Conservation (phyloP, 1,140 invertebrate genomes). For the Reticulitermes speratus region DNA sequence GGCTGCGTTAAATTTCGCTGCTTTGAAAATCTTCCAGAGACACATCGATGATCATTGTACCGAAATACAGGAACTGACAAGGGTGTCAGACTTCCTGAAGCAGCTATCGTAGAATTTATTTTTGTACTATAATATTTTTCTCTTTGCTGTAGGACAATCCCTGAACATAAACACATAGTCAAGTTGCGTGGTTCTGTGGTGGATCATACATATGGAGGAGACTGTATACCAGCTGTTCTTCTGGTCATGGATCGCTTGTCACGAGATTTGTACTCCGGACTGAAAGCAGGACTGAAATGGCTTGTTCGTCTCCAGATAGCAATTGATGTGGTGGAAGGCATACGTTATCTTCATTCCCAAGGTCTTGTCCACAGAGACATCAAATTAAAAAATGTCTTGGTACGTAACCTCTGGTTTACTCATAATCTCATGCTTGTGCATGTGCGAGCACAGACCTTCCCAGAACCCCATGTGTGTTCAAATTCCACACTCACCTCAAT, state of each 20-base stretch:
- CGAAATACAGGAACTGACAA: too few species aligned
- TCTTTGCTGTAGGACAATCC: constrained; percentile 65
- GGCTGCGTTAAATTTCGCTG: too few species aligned
- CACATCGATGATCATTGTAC: too few species aligned
- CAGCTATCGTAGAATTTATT: too few species aligned
- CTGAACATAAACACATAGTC: constrained; percentile 80
- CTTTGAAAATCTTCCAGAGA: too few species aligned
- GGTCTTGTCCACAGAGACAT: constrained; percentile 88
- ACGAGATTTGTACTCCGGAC: constrained; percentile 79
- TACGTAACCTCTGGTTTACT: constrained; percentile 43
- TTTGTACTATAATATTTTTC: neutral
- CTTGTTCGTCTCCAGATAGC: constrained; percentile 68
- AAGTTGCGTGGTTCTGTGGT: constrained; percentile 80
- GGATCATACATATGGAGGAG: constrained; percentile 71
- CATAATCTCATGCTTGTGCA: constrained; percentile 28
- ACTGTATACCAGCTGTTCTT: constrained; percentile 70
- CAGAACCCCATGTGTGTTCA: too few species aligned
- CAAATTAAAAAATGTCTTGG: constrained; percentile 86
- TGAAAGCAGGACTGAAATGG: constrained; percentile 72
- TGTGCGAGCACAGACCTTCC: too few species aligned
- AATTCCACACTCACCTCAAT: too few species aligned
- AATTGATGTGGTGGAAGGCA: constrained; percentile 81
- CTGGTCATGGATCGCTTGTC: constrained; percentile 73
- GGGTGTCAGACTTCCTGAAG: too few species aligned
- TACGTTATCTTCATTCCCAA: constrained; percentile 84